Conservation (phyloP, 2,113 vertebrate species). For the Agapornis roseicollis region DNA sequence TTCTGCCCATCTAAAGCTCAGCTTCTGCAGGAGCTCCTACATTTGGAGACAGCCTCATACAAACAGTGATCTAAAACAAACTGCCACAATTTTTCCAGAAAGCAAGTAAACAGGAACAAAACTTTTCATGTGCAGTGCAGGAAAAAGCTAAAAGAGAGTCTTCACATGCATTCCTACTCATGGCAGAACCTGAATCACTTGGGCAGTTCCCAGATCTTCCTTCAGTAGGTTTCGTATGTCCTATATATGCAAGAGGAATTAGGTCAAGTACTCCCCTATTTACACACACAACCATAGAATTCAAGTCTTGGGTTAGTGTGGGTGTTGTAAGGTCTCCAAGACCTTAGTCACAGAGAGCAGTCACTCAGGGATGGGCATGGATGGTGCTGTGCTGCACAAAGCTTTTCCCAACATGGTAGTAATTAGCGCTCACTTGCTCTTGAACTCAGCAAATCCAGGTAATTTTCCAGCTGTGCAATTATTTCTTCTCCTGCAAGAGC, state of each 20-base stretch:
- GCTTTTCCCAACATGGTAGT: rapidly evolving
- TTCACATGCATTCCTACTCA: background rate
- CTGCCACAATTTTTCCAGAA: too few species aligned
- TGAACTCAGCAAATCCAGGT: background rate
- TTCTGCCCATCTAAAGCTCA: background rate
- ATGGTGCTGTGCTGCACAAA: rapidly evolving
- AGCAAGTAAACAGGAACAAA: background rate
- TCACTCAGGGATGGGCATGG: background rate
- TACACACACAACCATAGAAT: rapidly evolving
- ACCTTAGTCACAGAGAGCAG: rapidly evolving
- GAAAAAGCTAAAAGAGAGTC: background rate
- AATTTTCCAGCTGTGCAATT: background rate
- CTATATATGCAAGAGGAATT: rapidly evolving
- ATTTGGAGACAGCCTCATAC: background rate
- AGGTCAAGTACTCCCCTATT: rapidly evolving
- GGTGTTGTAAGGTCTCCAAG: background rate
- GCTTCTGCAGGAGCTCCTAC: rapidly evolving
- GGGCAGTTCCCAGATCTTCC: background rate
- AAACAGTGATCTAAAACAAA: rapidly evolving
- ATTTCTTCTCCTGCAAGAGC: background rate
- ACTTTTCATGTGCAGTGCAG: rapidly evolving
- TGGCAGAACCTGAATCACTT: too few species aligned
- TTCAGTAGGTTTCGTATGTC: rapidly evolving
- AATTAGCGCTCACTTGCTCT: background rate
- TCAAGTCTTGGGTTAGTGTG: rapidly evolving